phyloP scores from a whole-genome alignment of 2,888 invertebrate species.

The Caenorhabditis sinica region DNA sequence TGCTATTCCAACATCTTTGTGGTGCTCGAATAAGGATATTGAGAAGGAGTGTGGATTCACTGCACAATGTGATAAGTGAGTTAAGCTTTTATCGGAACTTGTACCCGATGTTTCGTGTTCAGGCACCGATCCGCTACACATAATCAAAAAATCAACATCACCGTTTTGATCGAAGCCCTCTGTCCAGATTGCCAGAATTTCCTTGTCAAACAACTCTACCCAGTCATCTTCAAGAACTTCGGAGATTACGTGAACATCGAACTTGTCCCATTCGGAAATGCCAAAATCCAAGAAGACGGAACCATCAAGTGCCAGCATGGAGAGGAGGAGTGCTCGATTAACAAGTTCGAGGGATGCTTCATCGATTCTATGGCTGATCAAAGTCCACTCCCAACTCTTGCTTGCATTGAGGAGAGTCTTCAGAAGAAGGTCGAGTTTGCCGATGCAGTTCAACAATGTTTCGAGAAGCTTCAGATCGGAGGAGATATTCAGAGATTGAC shows the following conservation, averaged over 20 bases:
- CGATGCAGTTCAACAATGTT: conserved; percentile 74
- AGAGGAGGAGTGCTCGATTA: conserved; percentile 79
- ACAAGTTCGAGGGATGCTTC: conserved; percentile 78
- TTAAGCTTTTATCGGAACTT: background rate
- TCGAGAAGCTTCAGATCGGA: conserved; percentile 69
- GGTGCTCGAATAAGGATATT: conserved; percentile 74
- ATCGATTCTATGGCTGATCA: conserved; percentile 75
- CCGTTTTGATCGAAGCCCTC: conserved; percentile 75
- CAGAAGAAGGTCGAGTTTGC: conserved; percentile 69
- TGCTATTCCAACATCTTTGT: conserved; percentile 73
- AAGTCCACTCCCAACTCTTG: conserved; percentile 73
- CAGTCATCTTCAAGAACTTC: conserved; percentile 75
- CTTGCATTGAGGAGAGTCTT: conserved; percentile 74
- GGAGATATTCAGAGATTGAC: conserved; percentile 73
- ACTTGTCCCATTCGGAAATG: conserved; percentile 82
- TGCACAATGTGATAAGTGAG: conserved; percentile 68
- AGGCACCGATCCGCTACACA: conserved; percentile 65
- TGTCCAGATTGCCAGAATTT: conserved; percentile 81
- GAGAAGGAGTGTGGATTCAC: conserved; percentile 73
- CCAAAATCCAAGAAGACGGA: conserved; percentile 74
- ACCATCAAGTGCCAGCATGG: conserved; percentile 81
- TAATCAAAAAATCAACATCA: conserved; percentile 75
- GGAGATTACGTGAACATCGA: conserved; percentile 79
- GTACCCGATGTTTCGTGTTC: too few species aligned
- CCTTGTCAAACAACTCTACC: conserved; percentile 74